Percentiles rank a stretch among this genome's conserved stretches.
Evolutionary conservation across 2,888 invertebrate genomes (phyloP).

Genomic region (Agrotis exclamationis): DNA sequence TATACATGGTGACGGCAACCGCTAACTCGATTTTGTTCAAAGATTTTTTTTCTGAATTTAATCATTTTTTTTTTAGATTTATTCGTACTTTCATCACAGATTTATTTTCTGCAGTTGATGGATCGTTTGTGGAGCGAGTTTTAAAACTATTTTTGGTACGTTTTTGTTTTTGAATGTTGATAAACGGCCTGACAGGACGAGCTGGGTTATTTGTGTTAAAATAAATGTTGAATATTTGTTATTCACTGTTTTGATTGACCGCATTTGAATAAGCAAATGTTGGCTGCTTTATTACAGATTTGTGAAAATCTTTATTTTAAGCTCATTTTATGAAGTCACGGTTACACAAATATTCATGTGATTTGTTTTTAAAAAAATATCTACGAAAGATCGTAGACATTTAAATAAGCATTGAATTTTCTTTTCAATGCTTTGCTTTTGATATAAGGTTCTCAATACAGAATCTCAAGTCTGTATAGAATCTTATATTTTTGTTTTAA

Average conservation of each 20-base stretch:
- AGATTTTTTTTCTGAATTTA: constrained; percentile 44
- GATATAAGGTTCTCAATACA: neutral
- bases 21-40: constrained; percentile 65
- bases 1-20: constrained; percentile 59
- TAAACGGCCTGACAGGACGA: constrained; percentile 34
- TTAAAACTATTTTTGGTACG: constrained; percentile 38
- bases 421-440: neutral
- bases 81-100: constrained; percentile 44
- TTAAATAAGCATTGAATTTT: neutral
- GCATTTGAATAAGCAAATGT: neutral
- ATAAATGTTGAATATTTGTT: constrained; percentile 12
- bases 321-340: neutral
- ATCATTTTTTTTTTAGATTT: constrained; percentile 37
- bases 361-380: too few relatives aligned
- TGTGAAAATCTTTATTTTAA: neutral
- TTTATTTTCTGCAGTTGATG: constrained; percentile 60
- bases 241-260: constrained; percentile 20
- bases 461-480: neutral
- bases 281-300: neutral
- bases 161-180: constrained; percentile 44
- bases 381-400: too few relatives aligned
- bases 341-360: too few relatives aligned
- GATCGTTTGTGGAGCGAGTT: constrained; percentile 48
- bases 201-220: constrained; percentile 19
- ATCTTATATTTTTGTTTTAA: neutral